Percentiles rank a stretch among this genome's conserved stretches.
Evolutionary conservation across 2,888 invertebrate genomes (phyloP).

Genomic region (Coecobrya sp.): DNA sequence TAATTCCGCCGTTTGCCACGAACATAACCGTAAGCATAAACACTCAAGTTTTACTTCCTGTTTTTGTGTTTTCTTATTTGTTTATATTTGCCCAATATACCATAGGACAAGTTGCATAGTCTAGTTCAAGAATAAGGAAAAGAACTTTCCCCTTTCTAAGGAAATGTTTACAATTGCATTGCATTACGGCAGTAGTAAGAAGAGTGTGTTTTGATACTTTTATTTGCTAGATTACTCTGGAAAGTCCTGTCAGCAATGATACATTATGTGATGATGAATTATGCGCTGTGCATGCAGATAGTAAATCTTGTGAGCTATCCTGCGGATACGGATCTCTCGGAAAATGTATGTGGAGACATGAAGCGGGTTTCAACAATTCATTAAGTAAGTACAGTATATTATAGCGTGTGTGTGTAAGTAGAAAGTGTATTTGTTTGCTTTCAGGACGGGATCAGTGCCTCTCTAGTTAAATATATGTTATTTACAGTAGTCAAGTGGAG

Average conservation of each 20-base stretch:
- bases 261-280: slow-evolving; percentile 73
- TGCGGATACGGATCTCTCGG: slow-evolving; percentile 81
- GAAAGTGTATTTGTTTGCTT: not conserved
- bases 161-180: not conserved
- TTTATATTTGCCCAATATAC: not conserved
- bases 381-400: slow-evolving; percentile 66
- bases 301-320: slow-evolving; percentile 76
- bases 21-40: slow-evolving; percentile 73
- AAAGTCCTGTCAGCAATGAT: slow-evolving; percentile 64
- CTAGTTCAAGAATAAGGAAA: not conserved
- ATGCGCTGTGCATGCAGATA: slow-evolving; percentile 79
- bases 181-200: too few relatives aligned
- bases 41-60: not conserved
- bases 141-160: not conserved
- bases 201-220: slow-evolving; percentile 39
- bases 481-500: too few relatives aligned
- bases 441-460: not conserved
- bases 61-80: not conserved
- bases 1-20: slow-evolving; percentile 69
- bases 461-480: too few relatives aligned
- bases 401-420: not conserved
- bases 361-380: slow-evolving; percentile 68
- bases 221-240: slow-evolving; percentile 62
- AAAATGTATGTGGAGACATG: slow-evolving; percentile 81
- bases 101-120: not conserved